Percentiles rank a stretch among this genome's conserved stretches.
Conservation (phyloP, 1,140 invertebrate genomes). For the Tetramorium parvispinum region DNA sequence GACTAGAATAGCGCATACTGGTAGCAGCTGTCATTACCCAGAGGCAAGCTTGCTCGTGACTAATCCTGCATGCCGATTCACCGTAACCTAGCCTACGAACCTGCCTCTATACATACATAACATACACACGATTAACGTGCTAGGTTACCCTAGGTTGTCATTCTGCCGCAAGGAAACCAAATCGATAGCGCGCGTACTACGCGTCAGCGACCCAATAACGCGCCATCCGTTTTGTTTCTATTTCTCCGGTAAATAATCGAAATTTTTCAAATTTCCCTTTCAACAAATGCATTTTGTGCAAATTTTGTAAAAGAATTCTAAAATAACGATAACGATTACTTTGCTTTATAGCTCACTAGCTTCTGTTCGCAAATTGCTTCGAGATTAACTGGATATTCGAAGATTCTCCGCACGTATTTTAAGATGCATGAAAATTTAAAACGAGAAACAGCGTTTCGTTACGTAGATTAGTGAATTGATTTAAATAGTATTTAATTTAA, state of each 20-base stretch:
- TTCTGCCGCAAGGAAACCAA: conserved; percentile 78
- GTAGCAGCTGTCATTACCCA: conserved; percentile 84
- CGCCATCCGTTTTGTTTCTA: conserved; percentile 6
- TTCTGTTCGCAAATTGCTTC: not conserved
- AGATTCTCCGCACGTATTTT: not conserved
- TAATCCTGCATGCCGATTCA: conserved; percentile 83
- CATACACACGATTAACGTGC: conserved; percentile 78
- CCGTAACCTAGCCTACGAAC: conserved; percentile 75
- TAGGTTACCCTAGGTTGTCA: conserved; percentile 81
- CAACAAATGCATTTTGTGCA: not conserved
- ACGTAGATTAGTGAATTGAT: not conserved
- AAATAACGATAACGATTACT: not conserved
- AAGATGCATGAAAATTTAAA: not conserved
- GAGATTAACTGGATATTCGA: not conserved
- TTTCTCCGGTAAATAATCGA: conserved; percentile 10
- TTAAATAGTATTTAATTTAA: not conserved
- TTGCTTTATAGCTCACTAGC: not conserved
- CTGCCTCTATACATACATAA: conserved; percentile 58
- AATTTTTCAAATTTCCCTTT: not conserved
- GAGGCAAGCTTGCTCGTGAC: conserved; percentile 82
- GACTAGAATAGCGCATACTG: conserved; percentile 73
- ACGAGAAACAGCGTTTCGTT: not conserved
- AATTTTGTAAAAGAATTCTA: not conserved
- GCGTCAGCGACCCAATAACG: conserved; percentile 77
- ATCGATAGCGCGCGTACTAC: conserved; percentile 81